Evolutionary conservation across 1,140 invertebrate genomes (phyloP), one percentile per base, ranked within the genome.

Genomic region (Drosophila dunni): DNA sequence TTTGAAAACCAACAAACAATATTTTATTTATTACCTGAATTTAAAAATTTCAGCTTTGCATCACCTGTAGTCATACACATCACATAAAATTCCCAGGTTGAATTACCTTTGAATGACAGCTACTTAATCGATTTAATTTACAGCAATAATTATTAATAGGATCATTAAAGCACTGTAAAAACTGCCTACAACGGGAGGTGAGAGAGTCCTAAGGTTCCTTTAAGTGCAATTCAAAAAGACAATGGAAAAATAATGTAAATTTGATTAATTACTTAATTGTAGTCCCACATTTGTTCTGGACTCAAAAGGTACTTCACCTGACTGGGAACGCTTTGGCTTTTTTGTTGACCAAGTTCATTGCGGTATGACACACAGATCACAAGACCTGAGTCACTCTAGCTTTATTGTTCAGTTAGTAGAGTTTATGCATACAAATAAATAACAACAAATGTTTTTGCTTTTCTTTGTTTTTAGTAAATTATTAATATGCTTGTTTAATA

Each of bases 1-100:
- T 68, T 11, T 6, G 0, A 68, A 44, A 60, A 68, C 7, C 15
- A 13, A 44, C 20, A 29, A 40, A 33, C 10, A 6, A 17, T 24
- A 3, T 50, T 17, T 50, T n/a, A 29, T n/a, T 50, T 46, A 17
- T 46, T 17, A 20, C 17, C 17, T 46, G 29, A 29, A 29, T 50
- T 2, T 7, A 46, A 3, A 0, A 3, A 8, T 46, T 46, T 46
- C 13, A 48, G 46, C 24, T 48, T 2, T 7, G 7, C 34, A 36
- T 20, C 17, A 20, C 17, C 17, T n/a, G n/a, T n/a, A n/a, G n/a
- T n/a, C n/a, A n/a, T n/a, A n/a, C n/a, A n/a, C n/a, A n/a, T n/a
- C n/a, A n/a, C n/a, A n/a, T n/a, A n/a, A 20, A 20, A 20, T 20
- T 20, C 17, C 17, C 17, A 20, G 17, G 17, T 20, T 20, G 17